These are phyloP conservation scores for Bolborhynchus lineola DNA, from an alignment of 2,113 vertebrate species.

Conservation along the genomic window DNA sequence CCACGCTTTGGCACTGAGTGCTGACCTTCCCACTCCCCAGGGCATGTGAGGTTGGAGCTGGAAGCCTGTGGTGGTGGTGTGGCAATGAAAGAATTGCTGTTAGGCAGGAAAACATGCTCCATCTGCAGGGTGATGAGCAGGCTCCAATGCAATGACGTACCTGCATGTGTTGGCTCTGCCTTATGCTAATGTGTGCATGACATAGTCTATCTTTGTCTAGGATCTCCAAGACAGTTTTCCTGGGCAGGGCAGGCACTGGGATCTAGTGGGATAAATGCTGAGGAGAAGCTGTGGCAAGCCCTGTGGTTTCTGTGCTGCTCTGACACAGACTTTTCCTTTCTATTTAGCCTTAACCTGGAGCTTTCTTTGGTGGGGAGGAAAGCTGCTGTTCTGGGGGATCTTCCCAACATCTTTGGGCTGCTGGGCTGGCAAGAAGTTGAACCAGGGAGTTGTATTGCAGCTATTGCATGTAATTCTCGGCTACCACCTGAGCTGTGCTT, in stretches of 20 bases:
- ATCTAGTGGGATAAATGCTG: neutral
- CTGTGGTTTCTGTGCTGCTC: neutral
- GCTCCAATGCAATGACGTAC: neutral
- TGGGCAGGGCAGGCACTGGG: neutral
- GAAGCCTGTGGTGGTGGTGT: neutral
- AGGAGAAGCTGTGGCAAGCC: neutral
- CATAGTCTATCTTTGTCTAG: neutral
- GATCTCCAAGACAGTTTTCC: neutral
- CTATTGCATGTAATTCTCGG: neutral
- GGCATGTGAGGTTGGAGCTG: neutral
- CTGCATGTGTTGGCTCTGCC: neutral
- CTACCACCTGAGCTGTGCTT: neutral
- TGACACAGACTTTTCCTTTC: neutral
- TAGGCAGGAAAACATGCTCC: neutral
- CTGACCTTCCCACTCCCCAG: neutral
- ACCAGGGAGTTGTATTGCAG: neutral
- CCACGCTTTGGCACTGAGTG: neutral
- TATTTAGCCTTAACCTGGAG: neutral
- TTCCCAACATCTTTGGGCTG: neutral
- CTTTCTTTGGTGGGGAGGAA: neutral
- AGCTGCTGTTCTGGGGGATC: neutral
- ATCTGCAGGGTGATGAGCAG: fast-evolving
- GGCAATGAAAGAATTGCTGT: neutral
- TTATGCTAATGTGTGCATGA: fast-evolving
- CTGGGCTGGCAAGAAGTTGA: neutral